A percentile compares a stretch with the other conserved stretches of the same genome.
Conservation (phyloP, 2,113 vertebrate species). For the Toxotes chatareus region DNA sequence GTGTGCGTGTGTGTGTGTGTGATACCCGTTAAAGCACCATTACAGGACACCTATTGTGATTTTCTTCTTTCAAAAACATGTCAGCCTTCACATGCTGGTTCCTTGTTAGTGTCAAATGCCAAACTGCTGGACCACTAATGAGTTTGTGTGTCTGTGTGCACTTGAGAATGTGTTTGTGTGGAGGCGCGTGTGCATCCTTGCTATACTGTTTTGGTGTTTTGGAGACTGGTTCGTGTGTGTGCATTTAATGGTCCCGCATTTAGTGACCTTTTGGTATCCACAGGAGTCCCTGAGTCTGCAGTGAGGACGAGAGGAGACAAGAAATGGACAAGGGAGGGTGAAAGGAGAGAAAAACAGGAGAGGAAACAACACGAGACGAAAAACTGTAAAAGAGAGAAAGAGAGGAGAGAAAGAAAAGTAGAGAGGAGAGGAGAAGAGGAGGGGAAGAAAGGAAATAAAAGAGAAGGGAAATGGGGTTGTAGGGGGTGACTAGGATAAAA, state of each 20-base stretch:
- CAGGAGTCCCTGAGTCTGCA: constrained; percentile 41
- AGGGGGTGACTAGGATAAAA: no score
- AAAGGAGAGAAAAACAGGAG: no score
- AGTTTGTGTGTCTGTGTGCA: constrained; percentile 4
- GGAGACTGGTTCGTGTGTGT: constrained; percentile 5
- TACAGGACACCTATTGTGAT: constrained; percentile 2
- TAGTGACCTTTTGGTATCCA: constrained; percentile 68
- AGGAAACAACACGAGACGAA: no score
- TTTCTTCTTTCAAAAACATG: constrained; percentile 8
- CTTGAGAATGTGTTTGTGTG: background rate
- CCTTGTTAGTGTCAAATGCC: constrained; percentile 5
- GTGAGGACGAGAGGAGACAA: background rate
- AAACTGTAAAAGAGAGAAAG: no score
- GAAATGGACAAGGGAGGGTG: no score
- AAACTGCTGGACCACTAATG: background rate
- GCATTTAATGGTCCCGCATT: constrained; percentile 50
- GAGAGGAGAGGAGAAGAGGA: no score
- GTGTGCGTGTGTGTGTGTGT: background rate
- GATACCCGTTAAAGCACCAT: background rate
- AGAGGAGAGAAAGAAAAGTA: no score
- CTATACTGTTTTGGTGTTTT: background rate
- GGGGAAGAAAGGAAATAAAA: no score
- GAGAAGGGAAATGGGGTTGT: no score
- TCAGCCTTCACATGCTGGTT: constrained; percentile 32
- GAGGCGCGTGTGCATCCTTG: constrained; percentile 5